phyloP scores from a whole-genome alignment of 2,797 vertebrate genomes.

The Octomys mimax region DNA sequence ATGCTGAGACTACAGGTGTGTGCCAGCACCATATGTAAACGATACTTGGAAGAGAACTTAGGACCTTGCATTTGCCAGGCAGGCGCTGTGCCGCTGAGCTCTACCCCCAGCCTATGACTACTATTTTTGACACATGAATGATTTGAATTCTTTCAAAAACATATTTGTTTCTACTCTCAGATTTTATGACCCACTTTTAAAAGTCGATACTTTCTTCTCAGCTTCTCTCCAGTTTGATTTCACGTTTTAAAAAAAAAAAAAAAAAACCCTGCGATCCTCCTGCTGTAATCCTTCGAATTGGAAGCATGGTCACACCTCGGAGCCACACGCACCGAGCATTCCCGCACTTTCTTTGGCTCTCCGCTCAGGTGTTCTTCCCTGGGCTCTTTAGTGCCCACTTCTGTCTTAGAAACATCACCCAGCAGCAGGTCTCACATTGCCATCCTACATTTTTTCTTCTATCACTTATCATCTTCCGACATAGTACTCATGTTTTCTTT shows the following conservation, averaged over 20 bases:
- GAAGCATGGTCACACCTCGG: background rate
- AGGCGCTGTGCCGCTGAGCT: no score
- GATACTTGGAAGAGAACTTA: no score
- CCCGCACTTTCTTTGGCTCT: background rate
- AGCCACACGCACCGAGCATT: background rate
- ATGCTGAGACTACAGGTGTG: background rate
- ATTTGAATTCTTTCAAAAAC: conserved; percentile 16
- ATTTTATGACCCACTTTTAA: background rate
- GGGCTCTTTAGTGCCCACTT: background rate
- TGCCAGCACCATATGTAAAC: no score
- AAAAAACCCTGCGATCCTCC: background rate
- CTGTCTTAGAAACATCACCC: background rate
- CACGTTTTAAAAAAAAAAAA: background rate
- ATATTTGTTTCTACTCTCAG: background rate
- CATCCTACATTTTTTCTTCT: background rate
- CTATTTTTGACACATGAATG: background rate
- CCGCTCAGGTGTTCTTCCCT: background rate
- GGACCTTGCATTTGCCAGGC: no score
- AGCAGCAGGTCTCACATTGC: background rate
- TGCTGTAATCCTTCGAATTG: background rate
- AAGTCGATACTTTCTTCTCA: background rate
- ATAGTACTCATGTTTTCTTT: background rate
- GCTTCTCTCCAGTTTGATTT: background rate
- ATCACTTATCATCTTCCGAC: background rate
- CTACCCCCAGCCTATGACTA: background rate